A percentile compares a stretch with the other conserved stretches of the same genome.
Conservation (phyloP, 2,888 invertebrate genomes). For the Andrena flavipes region DNA sequence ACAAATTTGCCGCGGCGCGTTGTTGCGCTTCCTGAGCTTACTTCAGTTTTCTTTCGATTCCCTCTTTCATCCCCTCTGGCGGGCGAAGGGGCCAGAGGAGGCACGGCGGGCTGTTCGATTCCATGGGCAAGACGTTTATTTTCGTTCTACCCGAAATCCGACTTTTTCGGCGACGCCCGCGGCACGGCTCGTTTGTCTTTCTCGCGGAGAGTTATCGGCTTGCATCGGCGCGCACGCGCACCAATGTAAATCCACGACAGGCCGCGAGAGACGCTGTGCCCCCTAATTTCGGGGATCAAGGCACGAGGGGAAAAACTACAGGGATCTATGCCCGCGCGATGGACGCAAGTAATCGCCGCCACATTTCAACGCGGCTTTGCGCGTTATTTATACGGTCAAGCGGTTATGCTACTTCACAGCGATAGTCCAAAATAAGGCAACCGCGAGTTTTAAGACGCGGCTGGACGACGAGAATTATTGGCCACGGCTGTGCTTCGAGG, state of each 20-base stretch:
- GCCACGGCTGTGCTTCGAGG: slow-evolving; percentile 44
- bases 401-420: slow-evolving; percentile 65
- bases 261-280: slow-evolving; percentile 30
- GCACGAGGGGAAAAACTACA: slow-evolving; percentile 54
- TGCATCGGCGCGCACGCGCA: slow-evolving; percentile 71
- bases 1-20: not conserved
- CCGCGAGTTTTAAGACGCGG: slow-evolving; percentile 52
- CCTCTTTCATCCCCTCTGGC: not conserved
- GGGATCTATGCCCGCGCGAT: slow-evolving; percentile 64
- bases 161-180: slow-evolving; percentile 45
- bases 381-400: slow-evolving; percentile 65
- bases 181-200: slow-evolving; percentile 70
- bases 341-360: slow-evolving; percentile 67
- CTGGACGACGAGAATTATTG: slow-evolving; percentile 46
- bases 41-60: not conserved
- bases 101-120: slow-evolving; percentile 44
- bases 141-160: slow-evolving; percentile 59
- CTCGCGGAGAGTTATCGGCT: slow-evolving; percentile 67
- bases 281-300: slow-evolving; percentile 73
- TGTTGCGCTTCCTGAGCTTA: not conserved
- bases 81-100: slow-evolving; percentile 1
- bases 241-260: slow-evolving; percentile 72
- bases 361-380: slow-evolving; percentile 67
- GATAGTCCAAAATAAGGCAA: slow-evolving; percentile 53
- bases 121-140: slow-evolving; percentile 59